phyloP scores from a whole-genome alignment of 92 coral and sea anemone genomes.

The Parazoanthus swiftii region DNA sequence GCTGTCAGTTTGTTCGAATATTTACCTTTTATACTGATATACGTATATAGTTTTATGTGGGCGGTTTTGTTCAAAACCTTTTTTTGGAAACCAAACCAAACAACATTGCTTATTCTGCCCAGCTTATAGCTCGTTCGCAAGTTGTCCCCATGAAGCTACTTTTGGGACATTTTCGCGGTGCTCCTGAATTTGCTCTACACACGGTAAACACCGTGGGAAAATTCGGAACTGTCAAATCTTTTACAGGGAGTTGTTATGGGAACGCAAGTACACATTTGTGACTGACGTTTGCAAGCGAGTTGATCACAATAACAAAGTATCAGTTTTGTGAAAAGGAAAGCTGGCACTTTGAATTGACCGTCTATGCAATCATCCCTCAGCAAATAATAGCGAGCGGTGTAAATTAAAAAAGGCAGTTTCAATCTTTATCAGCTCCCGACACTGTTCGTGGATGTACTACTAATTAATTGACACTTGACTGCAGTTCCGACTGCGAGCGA shows the following conservation, averaged over 20 bases:
- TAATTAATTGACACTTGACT: not conserved
- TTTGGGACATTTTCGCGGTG: not conserved
- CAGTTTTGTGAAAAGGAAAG: not conserved
- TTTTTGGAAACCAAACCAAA: not conserved
- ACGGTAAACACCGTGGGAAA: constrained; percentile 35
- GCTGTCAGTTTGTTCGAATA: constrained; percentile 21
- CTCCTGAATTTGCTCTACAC: not conserved
- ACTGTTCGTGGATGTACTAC: not conserved
- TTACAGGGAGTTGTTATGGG: constrained; percentile 33
- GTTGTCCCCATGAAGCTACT: not conserved
- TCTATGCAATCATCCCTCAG: constrained; percentile 9
- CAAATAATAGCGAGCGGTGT: constrained; percentile 24
- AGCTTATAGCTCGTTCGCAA: not conserved
- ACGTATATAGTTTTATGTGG: not conserved
- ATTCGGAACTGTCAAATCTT: constrained; percentile 34
- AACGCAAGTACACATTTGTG: constrained; percentile 36
- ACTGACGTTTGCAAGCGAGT: constrained; percentile 23
- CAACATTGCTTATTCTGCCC: not conserved
- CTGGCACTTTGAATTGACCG: constrained; percentile 6
- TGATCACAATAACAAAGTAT: constrained; percentile 11
- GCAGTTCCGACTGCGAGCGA: not conserved
- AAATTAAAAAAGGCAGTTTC: constrained; percentile 2
- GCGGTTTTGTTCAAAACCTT: constrained; percentile 8
- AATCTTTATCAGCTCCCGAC: not conserved
- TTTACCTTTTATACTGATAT: constrained; percentile 9